Evolutionary conservation across 2,113 vertebrate species (phyloP).

Genomic region (Megaleporinus macrocephalus): DNA sequence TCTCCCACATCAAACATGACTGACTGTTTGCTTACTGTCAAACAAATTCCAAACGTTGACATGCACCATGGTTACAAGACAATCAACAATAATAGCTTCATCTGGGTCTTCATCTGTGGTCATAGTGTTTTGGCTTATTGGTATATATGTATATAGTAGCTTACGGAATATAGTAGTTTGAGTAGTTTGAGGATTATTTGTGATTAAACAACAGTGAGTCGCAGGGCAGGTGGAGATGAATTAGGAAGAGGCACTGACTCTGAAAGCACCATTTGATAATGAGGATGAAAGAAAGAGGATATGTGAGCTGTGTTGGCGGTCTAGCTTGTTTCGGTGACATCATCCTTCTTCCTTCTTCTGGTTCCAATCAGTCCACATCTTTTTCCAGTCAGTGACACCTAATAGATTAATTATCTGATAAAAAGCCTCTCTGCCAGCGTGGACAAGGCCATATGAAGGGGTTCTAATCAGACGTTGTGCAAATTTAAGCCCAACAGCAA

Average conservation of each 20-base stretch:
- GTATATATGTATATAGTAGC: too few species aligned
- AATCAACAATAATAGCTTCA: too few species aligned
- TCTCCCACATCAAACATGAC: too few species aligned
- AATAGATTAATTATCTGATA: conserved; percentile 79
- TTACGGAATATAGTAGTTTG: not conserved
- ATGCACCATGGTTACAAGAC: too few species aligned
- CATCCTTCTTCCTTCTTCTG: conserved; percentile 73
- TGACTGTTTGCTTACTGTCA: too few species aligned
- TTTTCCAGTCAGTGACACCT: conserved; percentile 71
- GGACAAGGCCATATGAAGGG: conserved; percentile 41
- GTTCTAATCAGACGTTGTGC: conserved; percentile 73
- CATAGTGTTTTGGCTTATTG: too few species aligned
- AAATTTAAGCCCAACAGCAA: conserved; percentile 77
- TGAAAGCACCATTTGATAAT: conserved; percentile 43
- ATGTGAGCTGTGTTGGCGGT: conserved; percentile 61
- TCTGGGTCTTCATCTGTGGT: too few species aligned
- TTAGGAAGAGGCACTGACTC: not conserved
- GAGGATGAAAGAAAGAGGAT: conserved; percentile 63
- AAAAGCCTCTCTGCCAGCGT: conserved; percentile 42
- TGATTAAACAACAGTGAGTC: not conserved
- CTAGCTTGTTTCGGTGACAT: conserved; percentile 70
- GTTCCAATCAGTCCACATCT: conserved; percentile 75
- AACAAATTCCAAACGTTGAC: too few species aligned
- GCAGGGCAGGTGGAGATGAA: not conserved
- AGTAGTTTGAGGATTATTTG: not conserved